Base-by-base conservation (phyloP, 2,113 vertebrate genomes). In the Notothenia coriiceps region DNA sequence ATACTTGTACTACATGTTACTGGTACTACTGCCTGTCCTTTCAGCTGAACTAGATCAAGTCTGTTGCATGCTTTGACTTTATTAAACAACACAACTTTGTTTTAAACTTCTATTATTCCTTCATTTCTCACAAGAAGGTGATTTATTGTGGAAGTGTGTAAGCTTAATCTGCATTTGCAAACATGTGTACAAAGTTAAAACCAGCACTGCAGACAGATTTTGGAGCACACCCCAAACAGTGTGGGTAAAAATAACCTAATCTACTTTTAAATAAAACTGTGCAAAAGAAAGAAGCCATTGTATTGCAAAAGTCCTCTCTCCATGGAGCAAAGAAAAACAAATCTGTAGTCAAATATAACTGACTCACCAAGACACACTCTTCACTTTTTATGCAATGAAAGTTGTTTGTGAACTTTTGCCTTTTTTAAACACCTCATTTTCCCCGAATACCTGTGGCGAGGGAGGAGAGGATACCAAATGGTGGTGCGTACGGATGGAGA, bases 401-500 rank as follows among this genome's bases (percentile, higher is more conserved):
- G 49, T 73, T 82, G 35, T 56, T 79, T 15, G 2, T 66, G 25
- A 79, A 63, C 17, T 62, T 71, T 59, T 43, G 1, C n/a, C 55
- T n/a, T 57, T 29, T 56, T 63, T 40, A 60, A 66, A 77, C 54
- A 73, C 13, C 15, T 10, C 11, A 67, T 1, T 22, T 5, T 17
- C 13, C n/a, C 15, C 35, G 43, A 46, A 56, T 51, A 82, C 52
- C 67, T 81, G 10, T 43, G 22, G 59, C 15, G 17, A 25, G 2
- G 25, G 52, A 44, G 67, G 64, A 61, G 35, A 17, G n/a, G 5
- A 74, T 68, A 69, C 74, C 49, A 71, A 44, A 83, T 17, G 64
- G 44, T 50, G 35, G 59, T 29, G 61, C 0, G n/a, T 83, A 71
- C 62, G 81, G 65, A 80, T 56, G 63, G 74, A 63, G 54, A 64